These are phyloP conservation scores for Drosophila anomalata DNA, from an alignment of 2,888 invertebrate genomes.

Conservation along the genomic window DNA sequence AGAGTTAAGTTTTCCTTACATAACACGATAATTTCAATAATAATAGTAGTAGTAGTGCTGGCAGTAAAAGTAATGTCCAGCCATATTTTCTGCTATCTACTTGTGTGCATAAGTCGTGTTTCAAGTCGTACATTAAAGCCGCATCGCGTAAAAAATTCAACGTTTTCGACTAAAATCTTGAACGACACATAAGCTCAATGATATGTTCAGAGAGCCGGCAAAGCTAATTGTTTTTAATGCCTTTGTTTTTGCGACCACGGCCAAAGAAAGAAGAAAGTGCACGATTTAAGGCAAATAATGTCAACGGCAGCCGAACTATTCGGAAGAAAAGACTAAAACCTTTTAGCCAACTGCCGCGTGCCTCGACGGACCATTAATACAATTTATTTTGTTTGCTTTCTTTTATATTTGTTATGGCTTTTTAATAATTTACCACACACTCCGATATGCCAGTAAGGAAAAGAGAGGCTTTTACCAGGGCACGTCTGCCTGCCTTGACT, in stretches of 20 bases:
- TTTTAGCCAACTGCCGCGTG: constrained; percentile 68
- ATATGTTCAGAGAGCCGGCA: constrained; percentile 15
- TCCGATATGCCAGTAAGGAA: constrained; percentile 4
- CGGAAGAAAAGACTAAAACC: constrained; percentile 45
- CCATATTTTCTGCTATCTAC: constrained; percentile 37
- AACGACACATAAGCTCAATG: constrained; percentile 46
- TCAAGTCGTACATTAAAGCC: constrained; percentile 56
- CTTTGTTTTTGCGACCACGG: constrained; percentile 48
- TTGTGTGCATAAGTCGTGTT: constrained; percentile 41
- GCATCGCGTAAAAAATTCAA: constrained; percentile 58
- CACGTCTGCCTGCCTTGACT: constrained; percentile 35
- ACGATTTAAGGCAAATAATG: constrained; percentile 63
- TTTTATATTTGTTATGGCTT: constrained; percentile 59
- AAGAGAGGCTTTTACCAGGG: constrained; percentile 26
- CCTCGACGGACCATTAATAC: constrained; percentile 69
- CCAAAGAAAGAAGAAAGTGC: constrained; percentile 66
- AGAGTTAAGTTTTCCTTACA: constrained; percentile 48
- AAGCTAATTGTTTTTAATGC: constrained; percentile 65
- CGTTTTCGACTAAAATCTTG: constrained; percentile 55
- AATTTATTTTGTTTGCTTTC: constrained; percentile 72
- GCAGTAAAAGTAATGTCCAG: constrained; percentile 63
- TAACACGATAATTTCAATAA: constrained; percentile 51
- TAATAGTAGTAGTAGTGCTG: constrained; percentile 34
- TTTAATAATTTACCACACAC: constrained; percentile 69
- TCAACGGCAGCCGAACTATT: constrained; percentile 44